Evolutionary conservation across 2,888 invertebrate species (phyloP).

Genomic region (Coleophora deauratella): DNA sequence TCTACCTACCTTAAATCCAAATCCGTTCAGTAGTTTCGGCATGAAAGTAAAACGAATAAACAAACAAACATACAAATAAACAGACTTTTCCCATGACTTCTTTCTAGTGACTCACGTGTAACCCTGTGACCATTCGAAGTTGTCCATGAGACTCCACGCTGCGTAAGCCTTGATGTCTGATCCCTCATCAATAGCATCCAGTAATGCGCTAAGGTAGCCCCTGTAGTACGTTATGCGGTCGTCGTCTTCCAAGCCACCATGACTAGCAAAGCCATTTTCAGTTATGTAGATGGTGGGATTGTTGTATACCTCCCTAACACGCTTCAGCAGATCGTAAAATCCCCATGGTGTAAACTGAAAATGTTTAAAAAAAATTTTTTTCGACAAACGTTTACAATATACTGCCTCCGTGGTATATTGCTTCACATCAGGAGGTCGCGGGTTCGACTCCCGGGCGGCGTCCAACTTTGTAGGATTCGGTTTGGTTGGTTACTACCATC

Average conservation of each 20-base stretch:
- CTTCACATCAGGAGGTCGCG: too few relatives aligned
- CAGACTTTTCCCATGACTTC: too few relatives aligned
- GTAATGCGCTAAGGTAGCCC: constrained; percentile 38
- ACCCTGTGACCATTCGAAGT: constrained; percentile 80
- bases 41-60: too few relatives aligned
- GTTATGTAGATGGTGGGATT: constrained; percentile 70
- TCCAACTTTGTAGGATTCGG: too few relatives aligned
- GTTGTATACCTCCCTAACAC: constrained; percentile 54
- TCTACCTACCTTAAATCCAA: too few relatives aligned
- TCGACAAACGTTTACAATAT: too few relatives aligned
- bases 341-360: constrained; percentile 66
- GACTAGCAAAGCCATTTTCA: constrained; percentile 66
- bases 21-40: too few relatives aligned
- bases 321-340: constrained; percentile 64
- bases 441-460: too few relatives aligned
- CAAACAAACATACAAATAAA: too few relatives aligned
- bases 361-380: background rate
- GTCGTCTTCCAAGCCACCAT: constrained; percentile 42
- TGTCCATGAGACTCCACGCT: constrained; percentile 83
- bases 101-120: constrained; percentile 58
- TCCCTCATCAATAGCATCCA: constrained; percentile 51
- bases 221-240: constrained; percentile 45
- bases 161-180: constrained; percentile 76
- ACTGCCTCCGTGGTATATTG: too few relatives aligned
- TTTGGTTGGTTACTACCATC: too few relatives aligned